Percentiles rank a stretch among this genome's conserved stretches.
These are phyloP conservation scores for Stenodema calcarata DNA, from an alignment of 2,888 invertebrate species.

Conservation along the genomic window DNA sequence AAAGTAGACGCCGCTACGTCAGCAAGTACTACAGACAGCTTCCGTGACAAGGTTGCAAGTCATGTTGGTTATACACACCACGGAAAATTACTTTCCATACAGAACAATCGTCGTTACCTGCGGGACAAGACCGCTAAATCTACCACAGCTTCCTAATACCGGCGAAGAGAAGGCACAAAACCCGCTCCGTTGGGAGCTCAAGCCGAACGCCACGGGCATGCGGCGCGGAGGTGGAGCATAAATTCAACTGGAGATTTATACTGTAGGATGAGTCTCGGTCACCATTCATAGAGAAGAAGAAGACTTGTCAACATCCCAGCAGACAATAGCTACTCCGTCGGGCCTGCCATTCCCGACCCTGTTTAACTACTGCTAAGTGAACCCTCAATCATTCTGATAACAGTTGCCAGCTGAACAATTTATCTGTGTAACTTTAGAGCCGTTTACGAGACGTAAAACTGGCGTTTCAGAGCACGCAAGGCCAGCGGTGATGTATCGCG, in stretches of 20 bases:
- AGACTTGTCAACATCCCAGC: constrained; percentile 41
- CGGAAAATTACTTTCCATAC: constrained; percentile 11
- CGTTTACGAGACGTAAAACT: constrained; percentile 36
- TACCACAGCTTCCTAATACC: constrained; percentile 1
- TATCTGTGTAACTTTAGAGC: constrained; percentile 44
- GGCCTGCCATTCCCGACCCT: constrained; percentile 2
- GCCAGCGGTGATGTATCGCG: constrained; percentile 5
- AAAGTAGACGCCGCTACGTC: neutral
- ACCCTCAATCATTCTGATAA: constrained; percentile 48
- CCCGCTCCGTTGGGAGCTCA: neutral
- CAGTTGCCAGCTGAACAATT: constrained; percentile 44
- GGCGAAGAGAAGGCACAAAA: constrained; percentile 8
- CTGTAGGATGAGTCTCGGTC: constrained; percentile 38
- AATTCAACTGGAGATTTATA: constrained; percentile 37
- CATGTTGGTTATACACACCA: constrained; percentile 12
- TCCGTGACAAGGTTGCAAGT: neutral
- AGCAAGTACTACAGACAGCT: neutral
- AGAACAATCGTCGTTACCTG: constrained; percentile 10
- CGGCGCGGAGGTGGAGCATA: constrained; percentile 23
- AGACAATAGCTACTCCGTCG: constrained; percentile 39
- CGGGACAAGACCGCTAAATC: neutral
- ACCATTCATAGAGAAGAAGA: constrained; percentile 41
- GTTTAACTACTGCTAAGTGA: constrained; percentile 48
- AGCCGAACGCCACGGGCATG: neutral
- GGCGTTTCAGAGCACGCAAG: constrained; percentile 33